Base-by-base conservation (phyloP, 2,888 invertebrate species). In the Euplagia quadripunctaria region DNA sequence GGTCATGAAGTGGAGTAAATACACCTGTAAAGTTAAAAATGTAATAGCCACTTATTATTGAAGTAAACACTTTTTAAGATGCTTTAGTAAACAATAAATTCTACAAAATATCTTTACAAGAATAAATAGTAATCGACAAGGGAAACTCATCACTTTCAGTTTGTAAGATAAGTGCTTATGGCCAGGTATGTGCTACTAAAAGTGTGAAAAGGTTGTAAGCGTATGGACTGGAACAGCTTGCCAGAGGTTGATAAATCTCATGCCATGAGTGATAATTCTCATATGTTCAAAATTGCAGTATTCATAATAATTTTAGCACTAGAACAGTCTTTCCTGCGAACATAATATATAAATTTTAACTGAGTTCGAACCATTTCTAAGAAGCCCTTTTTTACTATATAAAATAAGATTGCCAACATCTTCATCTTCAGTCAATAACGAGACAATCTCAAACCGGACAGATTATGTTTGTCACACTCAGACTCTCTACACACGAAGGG, bases 401-500 rank as follows among this genome's bases (percentile, higher is more conserved):
- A 17, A 65, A 51, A 51, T 52, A 51, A 8, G 49, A 63, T 46
- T 43, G 43, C 5, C 70, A 61, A 58, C 73, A 75, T 76, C 43
- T 69, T 69, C 68, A 71, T 74, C 75, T 75, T 81, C 66, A 75
- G 84, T 82, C 82, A 85, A 82, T 77, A 79, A 46, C 64, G 73
- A 70, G 77, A 73, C 77, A 71, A 78, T 81, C 80, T 76, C 79
- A 82, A 82, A 80, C 73, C 73, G 79, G 72, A 79, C 84, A 84
- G 84, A 88, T 86, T 86, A 88, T 89, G 84, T 90, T 89, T 88
- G 81, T 85, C 86, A 82, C 86, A 88, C 87, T 85, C 82, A 86
- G 87, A 82, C 87, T 86, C 85, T 87, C 85, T 84, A 80, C 89
- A 89, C 89, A 89, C 88, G 85, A 90, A 89, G 90, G 90, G 87